Evolutionary conservation across 2,113 vertebrate genomes (phyloP), one percentile per base, ranked within the genome.

Genomic region (Lethenteron reissneri): DNA sequence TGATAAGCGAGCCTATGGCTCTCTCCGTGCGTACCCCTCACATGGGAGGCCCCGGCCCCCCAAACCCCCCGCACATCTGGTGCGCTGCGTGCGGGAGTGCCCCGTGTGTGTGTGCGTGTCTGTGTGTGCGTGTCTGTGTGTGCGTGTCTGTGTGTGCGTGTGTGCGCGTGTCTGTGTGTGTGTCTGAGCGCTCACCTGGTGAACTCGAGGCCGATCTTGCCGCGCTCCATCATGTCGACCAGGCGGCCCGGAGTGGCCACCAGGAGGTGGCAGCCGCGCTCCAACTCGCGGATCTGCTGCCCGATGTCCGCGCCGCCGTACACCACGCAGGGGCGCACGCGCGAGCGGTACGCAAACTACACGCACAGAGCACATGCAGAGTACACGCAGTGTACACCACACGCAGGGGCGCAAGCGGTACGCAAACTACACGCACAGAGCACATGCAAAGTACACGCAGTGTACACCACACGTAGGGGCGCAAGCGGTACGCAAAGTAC

Each of bases 191-290:
- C 91, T 75, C 75, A 99, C 92, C 89, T 95, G 92, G 92, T 97
- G 62, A 87, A 92, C 75, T 99, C 94, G 77, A 99, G 78, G 64
- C 90, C 91, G 21, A 99, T 94, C 79, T 97, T 99, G 70, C 92
- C 92, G 72, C 94, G 84, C 78, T 97, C 94, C 90, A 99, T 97
- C 94, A 99, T 99, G 73, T 99, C 94, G 73, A 97, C 92, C 70
- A 99, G 85, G 74, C 94, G 88, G 56, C 94, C 94, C 60, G 92
- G 94, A 73, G 94, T 99, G 21, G 94, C 92, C 64, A 99, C 94
- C 74, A 99, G 80, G 74, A 99, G 82, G 76, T 99, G 94, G 77
- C 94, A 97, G 15, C 94, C 94, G 77, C 89, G 85, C 76, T 99
- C 94, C 15, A 99, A 80, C 19, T 99, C 94, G 64, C 94, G 81